These are phyloP conservation scores for Tolypeutes matacus DNA, from an alignment of 2,797 vertebrate species.

Conservation along the genomic window DNA sequence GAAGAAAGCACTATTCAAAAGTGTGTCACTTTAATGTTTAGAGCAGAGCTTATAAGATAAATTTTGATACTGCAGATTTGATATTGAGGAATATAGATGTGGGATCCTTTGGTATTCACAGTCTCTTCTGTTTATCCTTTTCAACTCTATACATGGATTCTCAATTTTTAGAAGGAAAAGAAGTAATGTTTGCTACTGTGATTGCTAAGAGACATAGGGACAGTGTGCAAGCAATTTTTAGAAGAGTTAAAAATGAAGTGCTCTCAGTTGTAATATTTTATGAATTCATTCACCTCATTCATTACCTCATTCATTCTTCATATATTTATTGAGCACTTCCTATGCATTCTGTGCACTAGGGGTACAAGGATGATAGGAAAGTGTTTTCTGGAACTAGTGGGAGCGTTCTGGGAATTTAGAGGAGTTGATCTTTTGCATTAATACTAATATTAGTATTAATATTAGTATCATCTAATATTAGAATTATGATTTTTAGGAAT, in stretches of 20 bases:
- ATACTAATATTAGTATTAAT: no score
- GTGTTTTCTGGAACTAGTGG: not conserved
- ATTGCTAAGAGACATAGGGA: not conserved
- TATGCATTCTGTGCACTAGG: not conserved
- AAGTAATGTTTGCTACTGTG: not conserved
- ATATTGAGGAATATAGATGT: not conserved
- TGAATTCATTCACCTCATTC: not conserved
- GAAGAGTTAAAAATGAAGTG: not conserved
- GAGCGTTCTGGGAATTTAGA: not conserved
- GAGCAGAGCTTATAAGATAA: not conserved
- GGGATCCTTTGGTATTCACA: not conserved
- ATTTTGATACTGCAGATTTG: not conserved
- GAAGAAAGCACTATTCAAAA: not conserved
- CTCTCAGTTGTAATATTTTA: not conserved
- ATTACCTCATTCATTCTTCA: not conserved
- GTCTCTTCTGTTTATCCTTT: not conserved
- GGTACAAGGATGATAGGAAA: not conserved
- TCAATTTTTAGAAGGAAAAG: not conserved
- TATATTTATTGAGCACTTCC: not conserved
- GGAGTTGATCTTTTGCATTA: not conserved
- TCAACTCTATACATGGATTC: not conserved
- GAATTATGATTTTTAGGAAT: conserved; percentile 26
- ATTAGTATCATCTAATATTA: not conserved
- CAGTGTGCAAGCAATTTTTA: not conserved
- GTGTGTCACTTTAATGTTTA: not conserved